phyloP scores from a whole-genome alignment of 1,140 invertebrate species.

The Saxidomus purpurata region DNA sequence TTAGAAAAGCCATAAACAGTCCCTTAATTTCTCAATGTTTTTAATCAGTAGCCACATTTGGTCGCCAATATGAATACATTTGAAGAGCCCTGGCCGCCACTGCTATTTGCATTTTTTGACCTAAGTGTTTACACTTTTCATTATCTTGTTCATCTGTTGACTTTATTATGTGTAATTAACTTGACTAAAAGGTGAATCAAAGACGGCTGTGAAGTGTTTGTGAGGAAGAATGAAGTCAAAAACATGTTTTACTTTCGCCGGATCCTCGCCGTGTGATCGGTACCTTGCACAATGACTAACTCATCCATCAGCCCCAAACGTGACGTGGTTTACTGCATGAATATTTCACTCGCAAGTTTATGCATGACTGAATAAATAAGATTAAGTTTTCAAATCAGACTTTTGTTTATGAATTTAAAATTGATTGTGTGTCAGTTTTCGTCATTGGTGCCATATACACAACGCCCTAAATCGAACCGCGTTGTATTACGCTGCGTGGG shows the following conservation, averaged over 20 bases:
- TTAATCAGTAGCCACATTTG: slow-evolving; percentile 9
- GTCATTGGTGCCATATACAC: too few species aligned
- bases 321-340: too few species aligned
- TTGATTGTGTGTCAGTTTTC: too few species aligned
- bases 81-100: slow-evolving; percentile 8
- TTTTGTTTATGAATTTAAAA: too few species aligned
- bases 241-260: not conserved
- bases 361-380: too few species aligned
- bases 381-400: too few species aligned
- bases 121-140: slow-evolving; percentile 16
- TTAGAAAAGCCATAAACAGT: not conserved
- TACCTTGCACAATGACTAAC: not conserved
- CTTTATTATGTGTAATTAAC: slow-evolving; percentile 24
- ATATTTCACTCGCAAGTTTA: too few species aligned
- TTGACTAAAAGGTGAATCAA: slow-evolving; percentile 1
- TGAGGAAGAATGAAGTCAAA: not conserved
- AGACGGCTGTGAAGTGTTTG: not conserved
- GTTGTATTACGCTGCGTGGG: too few species aligned
- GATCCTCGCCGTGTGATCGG: not conserved
- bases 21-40: not conserved
- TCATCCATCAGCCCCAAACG: not conserved
- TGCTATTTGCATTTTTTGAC: slow-evolving; percentile 32
- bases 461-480: too few species aligned
- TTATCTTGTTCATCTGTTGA: slow-evolving; percentile 17
- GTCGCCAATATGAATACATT: slow-evolving; percentile 29